Base-by-base conservation (phyloP, 2,797 vertebrate genomes). In the Spondyliosoma cantharus region DNA sequence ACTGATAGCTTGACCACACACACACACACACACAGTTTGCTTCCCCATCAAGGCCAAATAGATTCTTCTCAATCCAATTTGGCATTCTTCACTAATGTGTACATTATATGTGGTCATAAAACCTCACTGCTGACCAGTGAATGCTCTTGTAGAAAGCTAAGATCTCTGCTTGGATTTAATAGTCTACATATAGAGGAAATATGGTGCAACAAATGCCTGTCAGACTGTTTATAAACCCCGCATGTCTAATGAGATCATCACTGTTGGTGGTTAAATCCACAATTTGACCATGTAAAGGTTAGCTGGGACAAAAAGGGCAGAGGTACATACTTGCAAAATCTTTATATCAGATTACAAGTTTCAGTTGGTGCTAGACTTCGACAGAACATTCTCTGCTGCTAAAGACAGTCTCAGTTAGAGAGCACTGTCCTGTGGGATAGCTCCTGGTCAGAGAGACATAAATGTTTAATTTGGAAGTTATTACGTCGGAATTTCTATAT, bases 391-490 rank as follows among this genome's bases (percentile, higher is more conserved):
- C 69, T 80, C 74, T 79, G 8, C 63, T 45, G 76, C 60, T 60
- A 74, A 57, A 69, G 19, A 46, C 32, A 45, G 50, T n/a, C 56
- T 71, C 53, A 65, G 53, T 32, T 2, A 45, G 43, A 76, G 43
- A 80, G 65, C 54, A 25, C 62, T 60, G 70, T 81, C 59, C 53
- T 78, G 46, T 65, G 73, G 77, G 73, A 2, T 32, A 48, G 57
- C 89, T 87, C 22, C 48, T 27, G 72, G 81, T 60, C 17, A 76
- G 42, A 83, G 13, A 78, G 13, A 8, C 80, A 85, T 91, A n/a
- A 16, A 85, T 89, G 72, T 88, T 90, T 87, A 19, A 91, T 90
- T 75, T 70, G 29, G 42, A 71, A 15, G 54, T 83, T 88, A 90
- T 88, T 89, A 84, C 87, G 71, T 46, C 72, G 59, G 20, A 78